A percentile compares a stretch with the other conserved stretches of the same genome.
Conservation (phyloP, 2,113 vertebrate species). For the Pollimyrus isidori region DNA sequence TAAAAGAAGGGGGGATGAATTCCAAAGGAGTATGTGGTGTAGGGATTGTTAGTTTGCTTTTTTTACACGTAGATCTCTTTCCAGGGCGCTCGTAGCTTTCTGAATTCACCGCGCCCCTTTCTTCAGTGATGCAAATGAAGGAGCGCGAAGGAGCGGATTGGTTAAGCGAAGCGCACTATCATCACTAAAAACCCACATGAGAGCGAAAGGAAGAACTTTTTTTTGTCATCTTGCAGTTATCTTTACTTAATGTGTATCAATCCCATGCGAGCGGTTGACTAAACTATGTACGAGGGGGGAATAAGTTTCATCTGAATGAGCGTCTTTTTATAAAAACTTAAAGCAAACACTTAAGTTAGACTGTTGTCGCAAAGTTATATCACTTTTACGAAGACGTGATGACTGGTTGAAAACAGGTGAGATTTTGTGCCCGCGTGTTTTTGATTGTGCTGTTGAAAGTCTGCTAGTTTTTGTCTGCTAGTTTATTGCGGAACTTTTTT, state of each 20-base stretch:
- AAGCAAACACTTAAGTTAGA: not conserved
- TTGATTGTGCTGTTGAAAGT: not conserved
- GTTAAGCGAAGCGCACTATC: slow-evolving; percentile 38
- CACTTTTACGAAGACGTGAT: slow-evolving; percentile 2
- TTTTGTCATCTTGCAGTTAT: slow-evolving; percentile 28
- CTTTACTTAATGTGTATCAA: slow-evolving; percentile 37
- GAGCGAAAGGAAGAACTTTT: slow-evolving; percentile 35
- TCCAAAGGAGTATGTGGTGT: slow-evolving; percentile 1
- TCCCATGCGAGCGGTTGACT: slow-evolving; percentile 48
- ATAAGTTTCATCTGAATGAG: slow-evolving; percentile 14
- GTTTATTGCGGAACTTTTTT: not conserved
- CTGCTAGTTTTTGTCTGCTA: not conserved
- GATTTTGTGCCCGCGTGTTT: not conserved
- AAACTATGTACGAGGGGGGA: not conserved
- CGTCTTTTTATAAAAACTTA: not conserved
- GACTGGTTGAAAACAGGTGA: slow-evolving; percentile 16
- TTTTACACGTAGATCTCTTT: not conserved
- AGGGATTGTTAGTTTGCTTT: slow-evolving; percentile 5
- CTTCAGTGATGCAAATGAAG: slow-evolving; percentile 57
- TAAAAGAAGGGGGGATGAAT: not conserved
- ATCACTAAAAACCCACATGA: slow-evolving; percentile 39
- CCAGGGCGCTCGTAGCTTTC: not conserved
- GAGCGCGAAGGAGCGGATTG: slow-evolving; percentile 48
- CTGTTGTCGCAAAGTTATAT: not conserved
- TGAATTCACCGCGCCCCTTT: slow-evolving; percentile 30